These are phyloP conservation scores for Zalophus californianus DNA, from an alignment of 2,797 vertebrate genomes.

Conservation along the genomic window DNA sequence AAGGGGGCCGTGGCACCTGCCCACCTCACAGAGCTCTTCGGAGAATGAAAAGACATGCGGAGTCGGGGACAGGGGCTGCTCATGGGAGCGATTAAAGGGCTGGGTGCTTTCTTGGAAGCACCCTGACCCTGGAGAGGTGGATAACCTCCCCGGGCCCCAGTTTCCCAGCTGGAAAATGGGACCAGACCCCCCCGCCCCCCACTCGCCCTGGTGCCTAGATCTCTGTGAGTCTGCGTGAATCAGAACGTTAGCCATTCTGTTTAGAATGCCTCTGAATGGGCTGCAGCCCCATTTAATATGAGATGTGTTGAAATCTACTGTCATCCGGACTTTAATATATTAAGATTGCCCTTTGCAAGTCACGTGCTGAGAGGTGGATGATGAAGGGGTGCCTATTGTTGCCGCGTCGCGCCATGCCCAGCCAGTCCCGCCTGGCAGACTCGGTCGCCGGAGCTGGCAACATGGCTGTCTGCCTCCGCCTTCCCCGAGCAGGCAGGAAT, in stretches of 20 bases:
- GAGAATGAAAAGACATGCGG: not conserved
- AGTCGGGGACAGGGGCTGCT: not conserved
- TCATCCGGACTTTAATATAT: conserved; percentile 7
- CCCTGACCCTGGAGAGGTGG: not conserved
- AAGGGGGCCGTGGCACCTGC: not conserved
- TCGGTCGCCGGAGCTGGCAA: conserved; percentile 78
- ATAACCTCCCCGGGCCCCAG: not conserved
- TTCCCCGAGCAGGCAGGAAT: conserved; percentile 76
- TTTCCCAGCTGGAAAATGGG: conserved; percentile 36
- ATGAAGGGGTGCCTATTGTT: conserved; percentile 80
- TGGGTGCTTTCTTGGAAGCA: not conserved
- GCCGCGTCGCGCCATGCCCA: conserved; percentile 66
- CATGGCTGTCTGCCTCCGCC: conserved; percentile 83
- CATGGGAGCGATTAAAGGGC: not conserved
- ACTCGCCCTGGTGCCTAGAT: not conserved
- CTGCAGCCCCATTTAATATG: not conserved
- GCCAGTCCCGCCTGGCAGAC: conserved; percentile 77
- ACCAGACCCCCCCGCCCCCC: not conserved
- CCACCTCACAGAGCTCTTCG: not conserved
- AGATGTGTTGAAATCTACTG: conserved; percentile 13
- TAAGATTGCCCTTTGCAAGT: conserved; percentile 64
- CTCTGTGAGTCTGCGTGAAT: not conserved
- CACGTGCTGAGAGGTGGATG: conserved; percentile 67
- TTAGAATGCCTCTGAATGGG: not conserved
- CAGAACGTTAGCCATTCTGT: not conserved